A percentile compares a stretch with the other conserved stretches of the same genome.
phyloP scores from a whole-genome alignment of 2,888 invertebrate genomes.

The Harpalus rufipes region DNA sequence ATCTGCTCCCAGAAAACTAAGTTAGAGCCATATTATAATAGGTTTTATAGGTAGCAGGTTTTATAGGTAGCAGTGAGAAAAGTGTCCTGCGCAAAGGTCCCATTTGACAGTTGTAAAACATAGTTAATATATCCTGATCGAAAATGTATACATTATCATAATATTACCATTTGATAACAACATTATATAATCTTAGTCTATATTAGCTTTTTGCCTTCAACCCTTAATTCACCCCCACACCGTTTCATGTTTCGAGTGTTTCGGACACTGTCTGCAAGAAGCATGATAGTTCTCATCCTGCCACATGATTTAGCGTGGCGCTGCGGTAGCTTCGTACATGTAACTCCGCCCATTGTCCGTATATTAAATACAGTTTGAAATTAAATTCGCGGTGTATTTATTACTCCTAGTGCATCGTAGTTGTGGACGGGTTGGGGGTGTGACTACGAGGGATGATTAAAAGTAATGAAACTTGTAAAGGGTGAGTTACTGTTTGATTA shows the following conservation, averaged over 20 bases:
- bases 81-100: no score
- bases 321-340: constrained; percentile 60
- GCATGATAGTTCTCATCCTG: constrained; percentile 22
- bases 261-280: constrained; percentile 41
- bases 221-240: background rate
- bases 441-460: constrained; percentile 59
- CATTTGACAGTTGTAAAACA: no score
- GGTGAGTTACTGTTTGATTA: no score
- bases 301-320: constrained; percentile 58
- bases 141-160: background rate
- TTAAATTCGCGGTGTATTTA: constrained; percentile 66
- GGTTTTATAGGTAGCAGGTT: no score
- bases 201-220: background rate
- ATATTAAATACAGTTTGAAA: constrained; percentile 66
- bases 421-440: constrained; percentile 27
- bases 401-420: constrained; percentile 49
- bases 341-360: constrained; percentile 58
- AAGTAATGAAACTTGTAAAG: constrained; percentile 60
- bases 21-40: no score
- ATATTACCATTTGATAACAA: background rate
- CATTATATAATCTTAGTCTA: background rate
- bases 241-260: constrained; percentile 35
- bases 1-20: no score
- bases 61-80: no score
- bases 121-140: no score